Base-by-base conservation (phyloP, 2,113 vertebrate species). In the Myrmophylax atrothorax region DNA sequence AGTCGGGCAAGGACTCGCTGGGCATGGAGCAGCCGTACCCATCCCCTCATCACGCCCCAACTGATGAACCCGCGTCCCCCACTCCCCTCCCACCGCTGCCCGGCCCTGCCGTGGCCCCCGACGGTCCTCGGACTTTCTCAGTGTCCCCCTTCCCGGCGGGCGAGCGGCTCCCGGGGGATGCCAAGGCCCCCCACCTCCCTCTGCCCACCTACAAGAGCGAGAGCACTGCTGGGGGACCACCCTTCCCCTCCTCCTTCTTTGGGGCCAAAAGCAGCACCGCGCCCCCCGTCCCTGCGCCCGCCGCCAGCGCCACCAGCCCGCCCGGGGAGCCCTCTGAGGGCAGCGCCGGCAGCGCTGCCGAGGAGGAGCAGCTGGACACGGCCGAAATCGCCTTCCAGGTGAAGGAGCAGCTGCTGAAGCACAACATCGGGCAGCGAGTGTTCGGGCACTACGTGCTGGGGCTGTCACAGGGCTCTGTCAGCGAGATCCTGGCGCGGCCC, bases 381-480 rank as follows among this genome's bases (percentile, higher is more conserved):
- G 98, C 99, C 0, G 99, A 99, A 97, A 99, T 99, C 26, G 99
- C 99, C 53, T 99, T 99, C 97, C 99, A 99, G 97, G 99, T 99
- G 96, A 99, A 99, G 96, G 99, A 99, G 91, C 99, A 99, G 98
- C 98, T 99, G 91, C 98, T 99, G 83, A 99, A 99, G 89, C 99
- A 99, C 98, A 99, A 99, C 97, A 99, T 99, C 1, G 99, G 99
- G 67, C 99, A 99, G 97, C 98, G 99, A 1, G 99, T 99, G 66
- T 99, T 99, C 2, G 99, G 99, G 53, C 99, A 99, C 95, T 99
- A 99, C 1, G 99, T 99, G 83, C 98, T 99, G 96, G 99, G 99
- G 78, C 98, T 99, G 84, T 99, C 99, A 0, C 99, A 99, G 97
- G 99, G 99, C 96, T 99, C 99, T 0, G 99, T 99, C 97, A 99